These are phyloP conservation scores for Acleris cristana DNA, from an alignment of 2,888 invertebrate species.

Conservation along the genomic window DNA sequence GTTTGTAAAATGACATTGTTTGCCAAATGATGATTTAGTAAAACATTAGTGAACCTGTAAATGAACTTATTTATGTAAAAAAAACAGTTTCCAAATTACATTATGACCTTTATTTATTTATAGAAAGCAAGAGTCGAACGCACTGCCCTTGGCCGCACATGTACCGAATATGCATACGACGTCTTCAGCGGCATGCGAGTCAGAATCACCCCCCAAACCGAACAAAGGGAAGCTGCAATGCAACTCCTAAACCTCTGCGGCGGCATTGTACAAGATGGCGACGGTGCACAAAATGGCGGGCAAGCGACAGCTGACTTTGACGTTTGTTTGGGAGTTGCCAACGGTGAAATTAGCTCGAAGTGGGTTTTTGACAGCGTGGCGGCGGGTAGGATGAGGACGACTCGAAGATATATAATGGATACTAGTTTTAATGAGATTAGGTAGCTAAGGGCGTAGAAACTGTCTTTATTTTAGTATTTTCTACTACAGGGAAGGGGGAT, in stretches of 20 bases:
- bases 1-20: too few relatives aligned
- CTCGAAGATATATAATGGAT: conserved; percentile 56
- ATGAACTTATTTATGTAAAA: too few relatives aligned
- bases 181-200: conserved; percentile 68
- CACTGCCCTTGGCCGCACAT: conserved; percentile 54
- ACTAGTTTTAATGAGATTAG: conserved; percentile 32
- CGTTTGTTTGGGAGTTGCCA: conserved; percentile 55
- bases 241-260: conserved; percentile 66
- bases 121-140: conserved; percentile 75
- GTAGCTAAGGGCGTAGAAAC: not conserved
- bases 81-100: too few relatives aligned
- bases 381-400: conserved; percentile 62
- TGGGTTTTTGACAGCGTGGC: conserved; percentile 77
- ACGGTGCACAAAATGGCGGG: conserved; percentile 41
- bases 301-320: conserved; percentile 46
- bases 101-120: conserved; percentile 36
- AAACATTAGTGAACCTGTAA: too few relatives aligned
- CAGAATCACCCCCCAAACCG: conserved; percentile 49
- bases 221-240: conserved; percentile 57
- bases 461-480: not conserved
- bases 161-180: conserved; percentile 68
- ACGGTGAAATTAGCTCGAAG: conserved; percentile 60
- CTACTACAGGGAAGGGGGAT: too few relatives aligned
- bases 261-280: conserved; percentile 47
- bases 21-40: too few relatives aligned